Percentiles rank a stretch among this genome's conserved stretches.
phyloP scores from a whole-genome alignment of 2,888 invertebrate genomes.

The Mimumesa dahlbomi region DNA sequence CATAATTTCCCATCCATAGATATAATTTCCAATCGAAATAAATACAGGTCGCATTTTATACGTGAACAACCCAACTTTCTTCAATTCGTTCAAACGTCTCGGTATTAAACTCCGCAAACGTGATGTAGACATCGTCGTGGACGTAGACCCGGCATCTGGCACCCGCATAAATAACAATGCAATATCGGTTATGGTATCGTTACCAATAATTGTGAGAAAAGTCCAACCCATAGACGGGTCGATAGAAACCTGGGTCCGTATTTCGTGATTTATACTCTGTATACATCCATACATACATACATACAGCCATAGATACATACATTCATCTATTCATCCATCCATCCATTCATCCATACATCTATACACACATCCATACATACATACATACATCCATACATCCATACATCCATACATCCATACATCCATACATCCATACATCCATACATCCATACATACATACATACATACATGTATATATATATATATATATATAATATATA shows the following conservation, averaged over 20 bases:
- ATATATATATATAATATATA: too few relatives aligned
- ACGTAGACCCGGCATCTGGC: too few relatives aligned
- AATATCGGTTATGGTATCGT: not conserved
- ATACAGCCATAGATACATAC: not conserved
- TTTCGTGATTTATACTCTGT: conserved; percentile 19
- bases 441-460: not conserved
- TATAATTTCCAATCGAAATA: too few relatives aligned
- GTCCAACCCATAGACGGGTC: conserved; percentile 38
- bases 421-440: not conserved
- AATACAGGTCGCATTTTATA: too few relatives aligned
- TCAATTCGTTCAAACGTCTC: too few relatives aligned
- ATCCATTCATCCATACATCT: not conserved
- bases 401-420: not conserved
- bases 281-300: not conserved
- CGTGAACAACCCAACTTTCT: too few relatives aligned
- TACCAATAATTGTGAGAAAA: conserved; percentile 12
- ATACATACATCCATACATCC: not conserved
- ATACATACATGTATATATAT: not conserved
- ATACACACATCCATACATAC: too few relatives aligned
- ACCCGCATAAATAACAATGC: not conserved
- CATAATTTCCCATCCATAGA: too few relatives aligned
- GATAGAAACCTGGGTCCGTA: conserved; percentile 44
- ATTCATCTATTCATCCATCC: not conserved
- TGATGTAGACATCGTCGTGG: too few relatives aligned
- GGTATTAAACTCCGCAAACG: too few relatives aligned